Evolutionary conservation across 2,888 invertebrate species (phyloP).

Genomic region (Andrena chrysosceles): DNA sequence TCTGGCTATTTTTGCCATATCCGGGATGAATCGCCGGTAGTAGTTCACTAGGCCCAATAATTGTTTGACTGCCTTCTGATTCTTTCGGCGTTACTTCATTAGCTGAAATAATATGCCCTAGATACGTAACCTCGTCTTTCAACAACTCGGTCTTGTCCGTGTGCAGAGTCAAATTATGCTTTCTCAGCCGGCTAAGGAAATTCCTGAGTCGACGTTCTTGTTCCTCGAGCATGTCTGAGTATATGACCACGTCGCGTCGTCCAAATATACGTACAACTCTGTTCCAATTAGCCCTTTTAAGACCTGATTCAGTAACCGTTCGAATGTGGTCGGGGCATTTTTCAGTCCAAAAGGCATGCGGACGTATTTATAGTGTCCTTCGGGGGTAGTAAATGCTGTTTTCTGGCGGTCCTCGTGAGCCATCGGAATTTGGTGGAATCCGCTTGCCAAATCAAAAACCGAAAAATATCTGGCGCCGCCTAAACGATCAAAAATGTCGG

Average conservation of each 20-base stretch:
- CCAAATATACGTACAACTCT: background rate
- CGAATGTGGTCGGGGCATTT: background rate
- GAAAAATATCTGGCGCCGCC: background rate
- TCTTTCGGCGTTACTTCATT: background rate
- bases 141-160: background rate
- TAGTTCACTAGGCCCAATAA: background rate
- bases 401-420: background rate
- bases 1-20: background rate
- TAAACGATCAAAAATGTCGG: background rate
- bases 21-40: background rate
- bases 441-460: too few relatives aligned
- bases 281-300: background rate
- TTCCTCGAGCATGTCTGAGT: background rate
- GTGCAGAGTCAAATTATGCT: background rate
- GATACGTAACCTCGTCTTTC: background rate
- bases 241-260: background rate
- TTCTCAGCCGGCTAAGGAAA: background rate
- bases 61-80: background rate
- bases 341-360: background rate
- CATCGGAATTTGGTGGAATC: too few relatives aligned
- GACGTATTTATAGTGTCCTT: background rate
- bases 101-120: background rate
- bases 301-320: too few relatives aligned
- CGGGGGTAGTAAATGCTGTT: background rate
- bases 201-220: background rate